Evolutionary conservation across 2,888 invertebrate genomes (phyloP), one percentile per base, ranked within the genome.

Genomic region (Lumbricus terrestris): DNA sequence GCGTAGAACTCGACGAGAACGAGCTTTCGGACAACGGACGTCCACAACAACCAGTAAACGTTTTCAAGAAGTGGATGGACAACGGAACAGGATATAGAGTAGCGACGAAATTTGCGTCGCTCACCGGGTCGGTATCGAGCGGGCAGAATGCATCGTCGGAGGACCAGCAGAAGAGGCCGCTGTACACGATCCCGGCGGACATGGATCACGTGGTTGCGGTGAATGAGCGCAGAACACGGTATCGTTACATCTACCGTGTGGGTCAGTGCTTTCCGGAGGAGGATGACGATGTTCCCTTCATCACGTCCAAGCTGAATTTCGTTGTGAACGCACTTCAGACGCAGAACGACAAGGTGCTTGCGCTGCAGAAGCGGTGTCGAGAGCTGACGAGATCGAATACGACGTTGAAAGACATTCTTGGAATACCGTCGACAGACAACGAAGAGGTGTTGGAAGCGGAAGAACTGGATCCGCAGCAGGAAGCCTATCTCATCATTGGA

Each of bases 231-330:
- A 34, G 85, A 85, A 85, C 85, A 16, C 85, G 85, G 20, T 85
- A 85, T 23, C 34, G 85, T 20, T 85, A 85, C 37, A 85, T 85
- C 34, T 85, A 85, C 35, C 34, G 85, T 16, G 85, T 85, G 34
- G 85, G 85, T 18, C 85, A 85, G 85, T 85, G 85, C 16, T 85
- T 85, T 34, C 85, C 85, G 15, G 85, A 85, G 35, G 85, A 85
- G 37, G 85, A 85, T 11, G 85, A 85, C 16, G 85, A 85, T 15
- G 35, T 85, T 85, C 85, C 85, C 18, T 85, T 85, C 16, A 85
- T 85, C 34, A 85, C 34, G 35, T 85, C 85, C 18, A 85, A 85
- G 8, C 85, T 85, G 11, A 85, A 35, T 34, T 85, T 85, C n/a
- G 85, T 85, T 23, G 15, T 85, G 18, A 85, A 85, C 1, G 34